These are phyloP conservation scores for Apistogramma diplotaenia DNA, from an alignment of 2,113 vertebrate species.

Conservation along the genomic window DNA sequence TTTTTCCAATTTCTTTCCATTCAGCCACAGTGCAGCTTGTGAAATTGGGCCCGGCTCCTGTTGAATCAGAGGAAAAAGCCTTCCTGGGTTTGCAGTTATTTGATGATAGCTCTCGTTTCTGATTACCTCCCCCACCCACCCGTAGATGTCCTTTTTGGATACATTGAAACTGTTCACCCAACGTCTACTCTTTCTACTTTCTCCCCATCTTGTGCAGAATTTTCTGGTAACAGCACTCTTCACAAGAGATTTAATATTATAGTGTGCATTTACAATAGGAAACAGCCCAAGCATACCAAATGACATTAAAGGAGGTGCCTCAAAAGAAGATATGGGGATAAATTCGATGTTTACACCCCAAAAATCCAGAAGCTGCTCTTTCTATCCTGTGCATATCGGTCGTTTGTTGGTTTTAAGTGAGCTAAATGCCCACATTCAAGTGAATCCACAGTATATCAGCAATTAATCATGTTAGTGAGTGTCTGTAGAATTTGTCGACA, in stretches of 20 bases:
- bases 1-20: constrained; percentile 84
- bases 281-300: not conserved
- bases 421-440: not conserved
- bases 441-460: not conserved
- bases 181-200: constrained; percentile 58
- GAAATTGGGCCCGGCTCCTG: constrained; percentile 85
- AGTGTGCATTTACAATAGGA: constrained; percentile 29
- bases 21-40: constrained; percentile 76
- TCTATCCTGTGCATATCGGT: not conserved
- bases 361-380: not conserved
- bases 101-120: constrained; percentile 77
- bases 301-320: not conserved
- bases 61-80: constrained; percentile 78
- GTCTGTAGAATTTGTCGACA: constrained; percentile 3
- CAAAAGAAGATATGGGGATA: constrained; percentile 10
- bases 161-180: constrained; percentile 69
- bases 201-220: constrained; percentile 13
- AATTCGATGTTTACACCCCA: not conserved
- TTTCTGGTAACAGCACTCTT: constrained; percentile 50
- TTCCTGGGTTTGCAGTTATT: constrained; percentile 67
- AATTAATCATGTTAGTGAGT: not conserved
- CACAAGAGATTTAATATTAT: constrained; percentile 42
- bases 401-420: not conserved
- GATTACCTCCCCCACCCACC: constrained; percentile 60
- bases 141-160: constrained; percentile 58